phyloP scores from a whole-genome alignment of 2,797 vertebrate species.

The Neopelma chrysocephalum region DNA sequence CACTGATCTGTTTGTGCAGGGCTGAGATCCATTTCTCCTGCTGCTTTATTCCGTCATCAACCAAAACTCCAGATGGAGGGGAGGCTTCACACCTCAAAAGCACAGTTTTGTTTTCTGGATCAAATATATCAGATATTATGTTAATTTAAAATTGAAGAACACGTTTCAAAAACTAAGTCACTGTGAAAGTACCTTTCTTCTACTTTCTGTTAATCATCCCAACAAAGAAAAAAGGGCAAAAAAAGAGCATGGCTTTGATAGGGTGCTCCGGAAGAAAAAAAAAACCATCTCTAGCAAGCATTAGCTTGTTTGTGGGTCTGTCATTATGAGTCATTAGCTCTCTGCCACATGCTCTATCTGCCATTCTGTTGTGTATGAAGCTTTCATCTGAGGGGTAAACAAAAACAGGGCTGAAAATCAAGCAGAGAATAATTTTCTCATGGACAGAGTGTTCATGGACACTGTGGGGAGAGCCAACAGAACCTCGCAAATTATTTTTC shows the following conservation, averaged over 20 bases:
- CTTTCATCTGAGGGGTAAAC: conserved; percentile 5
- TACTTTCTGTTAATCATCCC: neutral
- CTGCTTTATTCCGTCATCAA: neutral
- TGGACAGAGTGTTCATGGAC: neutral
- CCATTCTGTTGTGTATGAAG: neutral
- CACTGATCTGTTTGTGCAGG: neutral
- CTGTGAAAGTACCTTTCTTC: neutral
- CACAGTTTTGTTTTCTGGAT: neutral
- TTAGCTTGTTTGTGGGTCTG: neutral
- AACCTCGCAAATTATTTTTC: neutral
- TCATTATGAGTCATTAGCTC: neutral
- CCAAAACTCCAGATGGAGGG: conserved; percentile 43
- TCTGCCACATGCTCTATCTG: neutral
- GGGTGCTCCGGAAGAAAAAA: neutral
- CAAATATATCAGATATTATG: neutral
- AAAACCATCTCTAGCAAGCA: neutral
- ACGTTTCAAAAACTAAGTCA: neutral
- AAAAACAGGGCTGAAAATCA: conserved; percentile 7
- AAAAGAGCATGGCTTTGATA: neutral
- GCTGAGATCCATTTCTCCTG: conserved; percentile 14
- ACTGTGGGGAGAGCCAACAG: neutral
- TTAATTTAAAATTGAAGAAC: neutral
- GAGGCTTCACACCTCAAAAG: neutral
- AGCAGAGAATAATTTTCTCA: neutral
- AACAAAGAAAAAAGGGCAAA: neutral